Evolutionary conservation across 2,797 vertebrate species (phyloP).

Genomic region (Ctenosaura bakeri): DNA sequence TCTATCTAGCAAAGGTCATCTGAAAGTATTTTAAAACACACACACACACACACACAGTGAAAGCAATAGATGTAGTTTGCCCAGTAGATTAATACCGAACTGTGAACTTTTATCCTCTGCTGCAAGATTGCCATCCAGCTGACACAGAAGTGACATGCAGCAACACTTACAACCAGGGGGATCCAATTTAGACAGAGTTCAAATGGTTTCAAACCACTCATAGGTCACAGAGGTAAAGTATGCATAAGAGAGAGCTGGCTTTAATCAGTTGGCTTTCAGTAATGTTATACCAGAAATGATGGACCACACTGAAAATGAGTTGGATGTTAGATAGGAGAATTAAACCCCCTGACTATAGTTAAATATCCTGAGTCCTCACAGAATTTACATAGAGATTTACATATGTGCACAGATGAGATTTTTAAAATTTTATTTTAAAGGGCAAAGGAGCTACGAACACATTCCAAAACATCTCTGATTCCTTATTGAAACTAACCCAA

Average conservation of each 20-base stretch:
- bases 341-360: conserved; percentile 58
- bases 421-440: background rate
- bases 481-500: background rate
- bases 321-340: conserved; percentile 51
- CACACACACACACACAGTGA: conserved; percentile 42
- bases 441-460: background rate
- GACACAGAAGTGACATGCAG: conserved; percentile 71
- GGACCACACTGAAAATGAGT: conserved; percentile 59
- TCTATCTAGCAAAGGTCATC: conserved; percentile 73
- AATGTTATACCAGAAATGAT: conserved; percentile 63
- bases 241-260: conserved; percentile 67
- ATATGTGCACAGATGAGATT: conserved; percentile 2
- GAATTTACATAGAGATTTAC: conserved; percentile 45
- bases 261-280: conserved; percentile 70
- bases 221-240: conserved; percentile 70
- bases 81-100: conserved; percentile 72
- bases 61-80: conserved; percentile 73
- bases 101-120: conserved; percentile 69
- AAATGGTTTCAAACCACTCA: conserved; percentile 73
- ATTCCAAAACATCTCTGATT: background rate
- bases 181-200: conserved; percentile 71
- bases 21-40: conserved; percentile 68
- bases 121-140: conserved; percentile 72
- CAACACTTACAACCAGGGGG: conserved; percentile 67
- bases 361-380: conserved; percentile 47